phyloP scores from a whole-genome alignment of 35 echinoderm and acorn worm genomes.

The Amphiura filiformis region DNA sequence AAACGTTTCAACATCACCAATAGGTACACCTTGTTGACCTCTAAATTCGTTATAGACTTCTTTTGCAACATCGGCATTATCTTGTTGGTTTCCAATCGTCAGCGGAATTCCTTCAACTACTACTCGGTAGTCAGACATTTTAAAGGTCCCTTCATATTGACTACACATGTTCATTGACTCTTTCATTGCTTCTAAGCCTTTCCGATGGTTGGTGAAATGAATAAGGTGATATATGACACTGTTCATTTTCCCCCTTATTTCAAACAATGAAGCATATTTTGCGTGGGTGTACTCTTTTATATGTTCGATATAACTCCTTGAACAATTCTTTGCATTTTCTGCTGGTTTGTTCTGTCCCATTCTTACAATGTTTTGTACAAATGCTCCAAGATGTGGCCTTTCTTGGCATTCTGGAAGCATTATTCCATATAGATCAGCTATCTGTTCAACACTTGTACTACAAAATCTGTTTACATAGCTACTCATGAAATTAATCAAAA shows the following conservation, averaged over 20 bases:
- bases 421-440: not conserved
- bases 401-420: not conserved
- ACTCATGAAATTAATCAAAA: constrained; percentile 5
- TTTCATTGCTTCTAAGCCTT: not conserved
- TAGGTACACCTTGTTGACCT: not conserved
- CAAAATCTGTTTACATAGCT: not conserved
- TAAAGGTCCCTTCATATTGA: not conserved
- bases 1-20: not conserved
- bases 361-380: not conserved
- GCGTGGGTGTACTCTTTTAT: not conserved
- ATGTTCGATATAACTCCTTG: not conserved
- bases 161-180: not conserved
- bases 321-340: not conserved
- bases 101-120: not conserved
- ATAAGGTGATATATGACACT: not conserved
- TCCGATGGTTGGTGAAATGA: not conserved
- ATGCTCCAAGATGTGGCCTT: not conserved
- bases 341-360: not conserved
- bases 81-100: not conserved
- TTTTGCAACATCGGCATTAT: not conserved
- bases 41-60: not conserved
- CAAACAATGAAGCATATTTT: not conserved
- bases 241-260: not conserved
- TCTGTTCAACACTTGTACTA: not conserved
- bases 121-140: not conserved